Conservation (phyloP, 2,888 invertebrate genomes). For the Campopleginae sp. region DNA sequence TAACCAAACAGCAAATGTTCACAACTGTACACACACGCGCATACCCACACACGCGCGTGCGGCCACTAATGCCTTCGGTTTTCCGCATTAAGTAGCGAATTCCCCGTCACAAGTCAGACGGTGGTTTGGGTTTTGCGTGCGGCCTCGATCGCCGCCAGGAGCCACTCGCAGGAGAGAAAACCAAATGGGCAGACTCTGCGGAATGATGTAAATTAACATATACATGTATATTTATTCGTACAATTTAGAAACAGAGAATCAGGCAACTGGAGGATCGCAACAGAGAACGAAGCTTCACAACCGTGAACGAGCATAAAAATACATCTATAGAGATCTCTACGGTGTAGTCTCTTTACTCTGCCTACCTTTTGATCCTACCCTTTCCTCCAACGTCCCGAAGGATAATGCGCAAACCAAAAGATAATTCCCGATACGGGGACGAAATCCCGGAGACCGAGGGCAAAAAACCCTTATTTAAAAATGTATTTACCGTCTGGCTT, state of each 20-base stretch:
- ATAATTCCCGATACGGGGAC: slow-evolving; percentile 84
- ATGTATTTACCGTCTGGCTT: slow-evolving; percentile 83
- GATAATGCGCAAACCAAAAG: slow-evolving; percentile 83
- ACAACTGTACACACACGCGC: not conserved
- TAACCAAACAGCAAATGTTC: slow-evolving; percentile 53
- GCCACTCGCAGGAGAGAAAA: slow-evolving; percentile 64
- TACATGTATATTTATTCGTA: slow-evolving; percentile 16
- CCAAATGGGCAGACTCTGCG: slow-evolving; percentile 69
- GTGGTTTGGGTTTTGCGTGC: slow-evolving; percentile 74
- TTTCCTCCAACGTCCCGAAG: slow-evolving; percentile 74
- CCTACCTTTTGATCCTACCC: slow-evolving; percentile 80
- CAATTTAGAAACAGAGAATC: slow-evolving; percentile 58
- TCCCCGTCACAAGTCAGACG: slow-evolving; percentile 80
- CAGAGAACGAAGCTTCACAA: slow-evolving; percentile 48
- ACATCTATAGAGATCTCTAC: not conserved
- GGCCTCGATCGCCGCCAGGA: slow-evolving; percentile 40
- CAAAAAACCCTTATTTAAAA: slow-evolving; percentile 83
- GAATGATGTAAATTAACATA: slow-evolving; percentile 23
- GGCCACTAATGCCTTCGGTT: slow-evolving; percentile 71
- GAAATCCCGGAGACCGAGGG: slow-evolving; percentile 78
- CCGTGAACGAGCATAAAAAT: slow-evolving; percentile 25
- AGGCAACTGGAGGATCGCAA: slow-evolving; percentile 61
- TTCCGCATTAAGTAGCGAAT: slow-evolving; percentile 79
- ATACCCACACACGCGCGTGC: slow-evolving; percentile 21
- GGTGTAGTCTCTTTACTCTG: slow-evolving; percentile 26